Base-by-base conservation (phyloP, 2,113 vertebrate genomes). In the Sialia sialis region DNA sequence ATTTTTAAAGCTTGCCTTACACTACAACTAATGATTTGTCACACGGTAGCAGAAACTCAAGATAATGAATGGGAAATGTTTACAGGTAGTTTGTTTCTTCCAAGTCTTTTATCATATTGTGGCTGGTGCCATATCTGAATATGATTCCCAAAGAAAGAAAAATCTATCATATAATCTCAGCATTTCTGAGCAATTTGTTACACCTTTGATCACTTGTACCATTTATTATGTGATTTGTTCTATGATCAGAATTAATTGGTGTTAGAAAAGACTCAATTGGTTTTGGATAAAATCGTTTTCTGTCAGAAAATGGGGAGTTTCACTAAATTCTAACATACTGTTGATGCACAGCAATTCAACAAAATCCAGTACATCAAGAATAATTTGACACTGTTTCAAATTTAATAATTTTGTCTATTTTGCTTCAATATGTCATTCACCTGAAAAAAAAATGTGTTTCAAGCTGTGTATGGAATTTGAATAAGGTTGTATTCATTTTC, bases 1-100 rank as follows among this genome's bases (percentile, higher is more conserved):
- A 94, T 98, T 98, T 98, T 98, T 98, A 98, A 97, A 98, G 97
- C 98, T 98, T 97, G 97, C 97, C 97, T 98, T 98, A 97, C 96
- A 96, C 97, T 92, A 97, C 62, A 1, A 96, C 95, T 97, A 98
- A 98, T 97, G 97, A 97, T 97, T 98, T 97, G 97, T 97, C 97
- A 98, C 96, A 97, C 92, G 69, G 95, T 91, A 96, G 92, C 94
- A 96, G 96, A 97, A 97, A 96, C 82, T 72, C 91, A 59, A 81
- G 96, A 97, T 97, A 97, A 98, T 97, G 96, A 98, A 98, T 98
- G 97, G 96, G 96, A 97, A 97, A 98, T 98, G 97, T 98, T 98
- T 97, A 93, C 92, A 95, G 87, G 94, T 89, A 95, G 92, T 95
- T 97, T 92, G 90, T 93, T 95, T 93, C 89, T 96, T 97, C 91